These are phyloP conservation scores for Hymenochirus boettgeri DNA, from an alignment of 2,113 vertebrate species.

Conservation along the genomic window DNA sequence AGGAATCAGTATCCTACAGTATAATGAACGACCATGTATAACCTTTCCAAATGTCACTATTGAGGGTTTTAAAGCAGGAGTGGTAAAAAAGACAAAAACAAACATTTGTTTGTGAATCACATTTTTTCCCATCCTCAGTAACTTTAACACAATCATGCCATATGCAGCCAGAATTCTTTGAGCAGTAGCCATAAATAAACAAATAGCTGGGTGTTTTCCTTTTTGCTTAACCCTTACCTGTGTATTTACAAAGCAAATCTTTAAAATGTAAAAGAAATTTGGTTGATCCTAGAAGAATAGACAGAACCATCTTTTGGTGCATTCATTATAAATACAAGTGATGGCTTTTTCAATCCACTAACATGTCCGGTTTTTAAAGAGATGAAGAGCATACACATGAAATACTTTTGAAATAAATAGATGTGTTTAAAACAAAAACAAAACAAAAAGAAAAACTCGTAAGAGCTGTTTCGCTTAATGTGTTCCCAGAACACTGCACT, in stretches of 20 bases:
- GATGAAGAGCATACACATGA: conserved; percentile 52
- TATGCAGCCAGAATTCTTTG: too few species aligned
- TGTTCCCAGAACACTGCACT: conserved; percentile 59
- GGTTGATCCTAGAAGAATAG: conserved; percentile 31
- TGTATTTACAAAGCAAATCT: not conserved
- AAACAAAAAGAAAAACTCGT: conserved; percentile 40
- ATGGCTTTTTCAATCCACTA: conserved; percentile 46
- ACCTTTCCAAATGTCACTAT: too few species aligned
- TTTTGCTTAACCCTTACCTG: not conserved
- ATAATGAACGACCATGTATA: too few species aligned
- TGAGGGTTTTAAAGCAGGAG: too few species aligned
- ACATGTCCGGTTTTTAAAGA: conserved; percentile 51
- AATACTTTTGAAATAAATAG: conserved; percentile 54
- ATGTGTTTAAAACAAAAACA: conserved; percentile 46
- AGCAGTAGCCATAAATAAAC: too few species aligned
- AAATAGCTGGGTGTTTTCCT: too few species aligned
- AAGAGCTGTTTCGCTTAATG: conserved; percentile 57
- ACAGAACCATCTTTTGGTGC: conserved; percentile 50
- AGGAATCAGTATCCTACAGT: too few species aligned
- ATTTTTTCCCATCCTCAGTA: too few species aligned
- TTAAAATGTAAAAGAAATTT: conserved; percentile 7
- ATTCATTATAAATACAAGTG: conserved; percentile 48
- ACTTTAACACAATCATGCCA: too few species aligned
- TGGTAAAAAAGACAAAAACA: too few species aligned
- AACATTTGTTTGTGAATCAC: too few species aligned